These are phyloP conservation scores for Halocynthia roretzi DNA, from an alignment of 23 tunicate genomes.

Conservation along the genomic window DNA sequence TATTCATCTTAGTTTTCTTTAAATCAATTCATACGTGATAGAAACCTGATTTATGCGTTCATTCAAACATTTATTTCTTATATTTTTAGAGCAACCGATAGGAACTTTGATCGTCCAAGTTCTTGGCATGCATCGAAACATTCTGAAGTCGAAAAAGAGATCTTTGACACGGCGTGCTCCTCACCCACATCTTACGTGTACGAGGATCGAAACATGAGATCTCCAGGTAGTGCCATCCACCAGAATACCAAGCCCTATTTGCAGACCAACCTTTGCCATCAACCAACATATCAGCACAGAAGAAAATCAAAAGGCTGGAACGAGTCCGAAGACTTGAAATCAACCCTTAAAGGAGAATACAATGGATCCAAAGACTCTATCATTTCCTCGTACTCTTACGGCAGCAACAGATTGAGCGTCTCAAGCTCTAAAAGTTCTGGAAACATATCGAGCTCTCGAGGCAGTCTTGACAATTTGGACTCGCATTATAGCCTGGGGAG, in stretches of 20 bases:
- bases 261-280: slow-evolving; percentile 11
- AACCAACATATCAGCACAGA: slow-evolving; percentile 6
- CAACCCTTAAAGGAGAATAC: slow-evolving; percentile 36
- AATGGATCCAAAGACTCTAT: slow-evolving; percentile 64
- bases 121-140: slow-evolving; percentile 97
- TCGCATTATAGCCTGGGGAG: slow-evolving; percentile 8
- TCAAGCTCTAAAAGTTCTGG: slow-evolving; percentile 39
- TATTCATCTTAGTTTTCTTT: no score
- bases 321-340: slow-evolving; percentile 81
- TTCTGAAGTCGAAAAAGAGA: slow-evolving; percentile 17
- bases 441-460: slow-evolving; percentile 53
- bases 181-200: background rate
- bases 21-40: no score
- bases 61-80: background rate
- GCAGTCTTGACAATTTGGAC: slow-evolving; percentile 45
- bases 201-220: slow-evolving; percentile 25
- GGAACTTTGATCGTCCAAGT: slow-evolving; percentile 70
- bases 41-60: background rate
- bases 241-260: slow-evolving; percentile 22
- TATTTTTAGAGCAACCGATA: slow-evolving; percentile 36
- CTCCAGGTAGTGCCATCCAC: slow-evolving; percentile 42
- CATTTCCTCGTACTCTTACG: slow-evolving; percentile 23
- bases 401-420: background rate
- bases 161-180: background rate
- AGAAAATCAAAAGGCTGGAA: slow-evolving; percentile 70